phyloP scores from a whole-genome alignment of 2,888 invertebrate species.

The Tetramorium bicarinatum region DNA sequence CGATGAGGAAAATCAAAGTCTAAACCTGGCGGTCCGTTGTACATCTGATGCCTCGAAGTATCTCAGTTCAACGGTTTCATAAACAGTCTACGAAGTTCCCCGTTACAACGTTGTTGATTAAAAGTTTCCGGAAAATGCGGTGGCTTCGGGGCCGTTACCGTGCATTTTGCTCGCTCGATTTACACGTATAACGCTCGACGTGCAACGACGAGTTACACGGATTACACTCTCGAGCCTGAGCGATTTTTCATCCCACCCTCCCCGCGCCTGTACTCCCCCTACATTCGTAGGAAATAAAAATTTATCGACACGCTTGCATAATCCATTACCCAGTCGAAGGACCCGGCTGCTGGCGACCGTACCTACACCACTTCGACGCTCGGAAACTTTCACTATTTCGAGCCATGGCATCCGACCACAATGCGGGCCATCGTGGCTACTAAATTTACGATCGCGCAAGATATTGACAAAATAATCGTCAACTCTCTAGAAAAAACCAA shows the following conservation, averaged over 20 bases:
- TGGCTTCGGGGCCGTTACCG: constrained; percentile 43
- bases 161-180: constrained; percentile 52
- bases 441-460: constrained; percentile 53
- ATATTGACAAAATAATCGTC: constrained; percentile 24
- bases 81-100: constrained; percentile 55
- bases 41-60: constrained; percentile 44
- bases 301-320: constrained; percentile 45
- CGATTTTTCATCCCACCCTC: constrained; percentile 30
- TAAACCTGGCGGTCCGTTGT: constrained; percentile 12
- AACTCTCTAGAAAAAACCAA: background rate
- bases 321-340: constrained; percentile 46
- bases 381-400: constrained; percentile 46
- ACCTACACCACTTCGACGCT: constrained; percentile 21
- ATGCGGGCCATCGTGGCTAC: constrained; percentile 10
- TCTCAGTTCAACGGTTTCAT: constrained; percentile 49
- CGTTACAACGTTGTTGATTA: constrained; percentile 54
- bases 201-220: constrained; percentile 35
- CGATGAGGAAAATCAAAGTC: constrained; percentile 32
- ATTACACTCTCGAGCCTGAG: constrained; percentile 45
- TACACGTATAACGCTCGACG: constrained; percentile 41
- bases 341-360: background rate
- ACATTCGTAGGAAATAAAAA: constrained; percentile 49
- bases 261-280: constrained; percentile 16
- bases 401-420: background rate
- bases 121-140: constrained; percentile 60